Evolutionary conservation across 2,113 vertebrate genomes (phyloP).

Genomic region (Maccullochella peelii): DNA sequence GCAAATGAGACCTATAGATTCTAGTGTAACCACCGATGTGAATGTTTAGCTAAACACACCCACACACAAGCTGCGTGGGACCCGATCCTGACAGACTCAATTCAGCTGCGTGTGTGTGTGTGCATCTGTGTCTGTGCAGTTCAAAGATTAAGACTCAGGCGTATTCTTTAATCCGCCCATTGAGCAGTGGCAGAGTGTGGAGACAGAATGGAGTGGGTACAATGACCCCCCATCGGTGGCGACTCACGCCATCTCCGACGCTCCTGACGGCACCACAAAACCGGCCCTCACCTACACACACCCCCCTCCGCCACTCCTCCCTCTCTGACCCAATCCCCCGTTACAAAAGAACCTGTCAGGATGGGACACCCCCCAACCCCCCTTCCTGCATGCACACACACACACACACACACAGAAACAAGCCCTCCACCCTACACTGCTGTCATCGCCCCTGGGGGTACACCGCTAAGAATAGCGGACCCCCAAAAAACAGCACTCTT

Average conservation of each 20-base stretch:
- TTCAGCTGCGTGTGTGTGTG: slow-evolving; percentile 52
- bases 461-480: slow-evolving; percentile 64
- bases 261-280: slow-evolving; percentile 79
- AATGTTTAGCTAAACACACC: slow-evolving; percentile 65
- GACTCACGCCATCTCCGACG: slow-evolving; percentile 79
- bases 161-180: slow-evolving; percentile 82
- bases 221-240: slow-evolving; percentile 75
- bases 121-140: slow-evolving; percentile 58
- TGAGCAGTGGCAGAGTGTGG: slow-evolving; percentile 78
- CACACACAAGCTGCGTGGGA: slow-evolving; percentile 57
- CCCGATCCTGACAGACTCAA: slow-evolving; percentile 17
- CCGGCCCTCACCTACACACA: slow-evolving; percentile 60
- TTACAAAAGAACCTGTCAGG: slow-evolving; percentile 77
- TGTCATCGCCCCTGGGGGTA: slow-evolving; percentile 70
- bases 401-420: slow-evolving; percentile 59
- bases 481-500: slow-evolving; percentile 59
- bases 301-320: not conserved
- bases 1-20: slow-evolving; percentile 77
- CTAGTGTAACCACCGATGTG: slow-evolving; percentile 43
- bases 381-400: slow-evolving; percentile 18
- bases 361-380: slow-evolving; percentile 9
- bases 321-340: slow-evolving; percentile 13
- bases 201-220: slow-evolving; percentile 79
- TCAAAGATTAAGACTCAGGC: slow-evolving; percentile 84
- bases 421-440: slow-evolving; percentile 63